Evolutionary conservation across 2,797 vertebrate species (phyloP).

Genomic region (Melopsittacus undulatus): DNA sequence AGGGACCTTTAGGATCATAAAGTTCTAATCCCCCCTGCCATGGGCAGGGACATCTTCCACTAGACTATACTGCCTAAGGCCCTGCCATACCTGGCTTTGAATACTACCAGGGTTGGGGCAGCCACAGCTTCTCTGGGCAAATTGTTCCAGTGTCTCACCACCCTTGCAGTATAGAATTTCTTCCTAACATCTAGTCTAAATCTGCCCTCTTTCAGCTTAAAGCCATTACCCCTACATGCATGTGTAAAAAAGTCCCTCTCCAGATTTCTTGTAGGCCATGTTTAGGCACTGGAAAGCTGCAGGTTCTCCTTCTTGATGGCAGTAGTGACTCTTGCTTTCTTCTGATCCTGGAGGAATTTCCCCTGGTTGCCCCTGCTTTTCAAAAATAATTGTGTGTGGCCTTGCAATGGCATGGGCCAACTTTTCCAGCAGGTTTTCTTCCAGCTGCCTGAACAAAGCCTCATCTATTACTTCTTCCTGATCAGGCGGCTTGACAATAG

Average conservation of each 20-base stretch:
- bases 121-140: not conserved
- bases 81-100: not conserved
- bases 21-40: not conserved
- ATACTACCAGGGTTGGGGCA: not conserved
- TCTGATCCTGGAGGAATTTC: not conserved
- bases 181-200: not conserved
- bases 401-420: not conserved
- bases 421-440: not conserved
- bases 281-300: not conserved
- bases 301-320: not conserved
- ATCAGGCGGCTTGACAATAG: not conserved
- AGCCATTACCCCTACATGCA: not conserved
- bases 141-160: not conserved
- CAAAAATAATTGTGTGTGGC: too few species aligned
- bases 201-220: not conserved
- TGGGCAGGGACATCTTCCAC: not conserved
- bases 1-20: not conserved
- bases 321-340: not conserved
- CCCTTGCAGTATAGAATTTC: not conserved
- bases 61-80: not conserved
- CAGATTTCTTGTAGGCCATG: not conserved
- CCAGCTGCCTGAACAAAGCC: not conserved
- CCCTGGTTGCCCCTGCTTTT: not conserved
- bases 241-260: not conserved
- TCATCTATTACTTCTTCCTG: not conserved